Evolutionary conservation across 2,797 vertebrate genomes (phyloP).

Genomic region (Tapera naevia): DNA sequence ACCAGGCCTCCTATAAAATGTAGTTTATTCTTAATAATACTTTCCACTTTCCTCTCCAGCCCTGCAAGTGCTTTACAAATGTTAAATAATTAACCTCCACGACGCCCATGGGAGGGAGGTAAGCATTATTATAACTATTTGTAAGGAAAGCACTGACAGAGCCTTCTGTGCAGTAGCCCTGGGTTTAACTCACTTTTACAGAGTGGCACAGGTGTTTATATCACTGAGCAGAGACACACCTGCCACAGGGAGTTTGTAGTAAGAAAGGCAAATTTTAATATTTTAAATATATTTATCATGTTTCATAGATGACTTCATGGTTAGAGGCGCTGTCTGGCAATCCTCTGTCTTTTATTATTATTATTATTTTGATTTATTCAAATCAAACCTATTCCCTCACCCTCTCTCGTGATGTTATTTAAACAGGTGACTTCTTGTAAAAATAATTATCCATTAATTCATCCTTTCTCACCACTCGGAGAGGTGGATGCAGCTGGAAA

Average conservation of each 20-base stretch:
- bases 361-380: background rate
- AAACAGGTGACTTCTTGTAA: background rate
- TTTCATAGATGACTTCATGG: background rate
- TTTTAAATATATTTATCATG: background rate
- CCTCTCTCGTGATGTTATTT: background rate
- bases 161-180: background rate
- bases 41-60: constrained; percentile 16
- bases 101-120: background rate
- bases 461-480: background rate
- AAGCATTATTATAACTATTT: background rate
- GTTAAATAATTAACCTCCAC: constrained; percentile 56
- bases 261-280: background rate
- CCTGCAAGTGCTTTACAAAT: constrained; percentile 32
- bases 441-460: background rate
- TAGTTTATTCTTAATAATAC: constrained; percentile 3
- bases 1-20: background rate
- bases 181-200: background rate
- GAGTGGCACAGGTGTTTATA: background rate
- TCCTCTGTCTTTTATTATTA: background rate
- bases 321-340: background rate
- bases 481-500: background rate
- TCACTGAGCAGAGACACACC: background rate
- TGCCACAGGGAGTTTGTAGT: background rate
- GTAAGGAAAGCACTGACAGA: constrained; percentile 17
- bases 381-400: background rate